Evolutionary conservation across 2,113 vertebrate species (phyloP).

Genomic region (Choloepus hoffmanni): DNA sequence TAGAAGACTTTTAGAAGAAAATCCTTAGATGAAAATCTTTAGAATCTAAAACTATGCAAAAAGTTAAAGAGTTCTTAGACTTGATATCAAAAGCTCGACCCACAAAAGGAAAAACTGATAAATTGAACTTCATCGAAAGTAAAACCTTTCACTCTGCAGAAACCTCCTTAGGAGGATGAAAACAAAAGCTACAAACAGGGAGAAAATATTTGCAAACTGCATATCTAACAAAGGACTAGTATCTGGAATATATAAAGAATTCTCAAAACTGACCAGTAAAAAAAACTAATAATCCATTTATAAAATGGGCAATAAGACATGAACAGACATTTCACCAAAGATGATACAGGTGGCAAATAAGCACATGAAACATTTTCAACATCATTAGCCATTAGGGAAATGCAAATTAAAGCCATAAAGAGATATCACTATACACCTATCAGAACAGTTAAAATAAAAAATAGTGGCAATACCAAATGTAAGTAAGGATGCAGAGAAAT

Average conservation of each 20-base stretch:
- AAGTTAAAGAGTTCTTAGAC: not conserved
- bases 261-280: not conserved
- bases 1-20: not conserved
- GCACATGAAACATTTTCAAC: not conserved
- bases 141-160: not conserved
- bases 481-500: not conserved
- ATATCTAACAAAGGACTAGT: not conserved
- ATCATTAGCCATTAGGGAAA: not conserved
- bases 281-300: not conserved
- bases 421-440: not conserved
- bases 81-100: not conserved
- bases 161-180: not conserved
- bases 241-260: not conserved
- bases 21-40: not conserved
- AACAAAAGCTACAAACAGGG: not conserved
- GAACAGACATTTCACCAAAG: not conserved
- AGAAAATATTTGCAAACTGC: not conserved
- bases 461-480: not conserved
- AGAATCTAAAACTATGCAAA: not conserved
- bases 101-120: not conserved
- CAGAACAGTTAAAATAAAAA: slow-evolving; percentile 13
- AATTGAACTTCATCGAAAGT: not conserved
- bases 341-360: not conserved
- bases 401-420: slow-evolving; percentile 2
- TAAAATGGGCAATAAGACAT: not conserved